Evolutionary conservation across 2,113 vertebrate genomes (phyloP), one percentile per base, ranked within the genome.

Genomic region (Sciurus niger): DNA sequence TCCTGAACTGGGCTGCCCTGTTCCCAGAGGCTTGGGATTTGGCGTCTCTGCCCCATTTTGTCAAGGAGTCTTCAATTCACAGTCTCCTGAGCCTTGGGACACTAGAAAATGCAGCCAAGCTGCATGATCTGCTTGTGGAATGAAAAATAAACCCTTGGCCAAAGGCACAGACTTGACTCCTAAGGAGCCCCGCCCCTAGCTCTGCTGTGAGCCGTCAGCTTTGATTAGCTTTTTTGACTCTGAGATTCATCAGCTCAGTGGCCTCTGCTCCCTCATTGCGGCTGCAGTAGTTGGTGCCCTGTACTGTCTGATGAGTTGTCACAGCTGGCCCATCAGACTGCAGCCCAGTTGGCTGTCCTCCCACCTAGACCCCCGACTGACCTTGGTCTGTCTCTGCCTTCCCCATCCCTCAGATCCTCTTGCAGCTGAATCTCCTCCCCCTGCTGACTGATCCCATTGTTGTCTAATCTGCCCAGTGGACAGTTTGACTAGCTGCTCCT

Each of bases 401-500:
- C 20, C 65, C 87, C 13, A 1, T 60, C 17, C 22, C 32, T 90
- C 78, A 87, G 68, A 80, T 80, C 51, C 65, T 73, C 40, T 17
- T 40, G 85, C 94, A 40, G 43, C 28, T 10, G 74, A 93, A 73
- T 74, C 51, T 80, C 70, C 73, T 84, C 17, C 28, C 58, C 90
- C 77, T 70, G 37, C 94, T 96, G 78, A 84, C 97, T 95, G 94
- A 97, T 97, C 74, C 37, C 22, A 32, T 40, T 92, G 88, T 84
- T 25, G 37, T 95, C 96, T 98, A 37, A 88, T 98, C 93, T 95
- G 65, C 80, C 60, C 6, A 0, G 78, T 89, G 74, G 86, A 95
- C 90, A 94, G 95, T 97, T 91, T 97, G 93, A 96, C 97, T 95
- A 96, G 93, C 94, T 88, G 37, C 53, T 94, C 84, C 87, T 88